Base-by-base conservation (phyloP, 2,797 vertebrate genomes). In the Argyrosomus regius region DNA sequence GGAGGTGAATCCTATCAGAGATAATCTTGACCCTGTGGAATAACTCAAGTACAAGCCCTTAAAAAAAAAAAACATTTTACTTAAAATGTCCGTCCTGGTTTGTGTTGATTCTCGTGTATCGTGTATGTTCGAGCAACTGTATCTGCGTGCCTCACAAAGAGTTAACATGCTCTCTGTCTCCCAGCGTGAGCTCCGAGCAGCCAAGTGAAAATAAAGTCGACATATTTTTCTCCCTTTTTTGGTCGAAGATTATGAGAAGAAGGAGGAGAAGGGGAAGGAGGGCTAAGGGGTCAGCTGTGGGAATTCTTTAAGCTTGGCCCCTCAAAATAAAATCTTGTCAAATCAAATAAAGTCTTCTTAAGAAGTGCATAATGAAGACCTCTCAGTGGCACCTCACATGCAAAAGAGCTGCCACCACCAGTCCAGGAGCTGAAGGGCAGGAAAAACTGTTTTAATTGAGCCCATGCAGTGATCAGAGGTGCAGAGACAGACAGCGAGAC, bases 271-370 rank as follows among this genome's bases (percentile, higher is more conserved):
- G 11, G 45, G 20, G 67, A 11, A 13, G 50, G 50, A 70, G 43
- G 65, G 11, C 6, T 3, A 39, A n/a, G 39, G 69, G 74, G 65
- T 65, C 35, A 1, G 58, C 11, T 72, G 80, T 82, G 85, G 85
- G 84, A 87, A 88, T 78, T 87, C 85, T 92, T 89, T 91, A 90
- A 94, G 90, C 90, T 82, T 79, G 73, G 86, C 80, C 88, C 90
- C 80, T 87, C 78, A 87, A 94, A 92, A 92, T 86, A 89, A 90
- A 94, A 94, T 90, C 89, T 88, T 93, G 91, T 94, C 93, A 93
- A 91, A 93, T 94, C 91, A 93, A 92, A 94, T 94, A 75, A 91
- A 89, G 90, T 91, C 86, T 81, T 70, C 91, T 88, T 90, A 91
- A 90, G 86, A 85, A 87, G 90, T 62, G 87, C 78, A 88, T 91